Conservation (phyloP, 2,888 invertebrate species). For the Drosophila siamana region DNA sequence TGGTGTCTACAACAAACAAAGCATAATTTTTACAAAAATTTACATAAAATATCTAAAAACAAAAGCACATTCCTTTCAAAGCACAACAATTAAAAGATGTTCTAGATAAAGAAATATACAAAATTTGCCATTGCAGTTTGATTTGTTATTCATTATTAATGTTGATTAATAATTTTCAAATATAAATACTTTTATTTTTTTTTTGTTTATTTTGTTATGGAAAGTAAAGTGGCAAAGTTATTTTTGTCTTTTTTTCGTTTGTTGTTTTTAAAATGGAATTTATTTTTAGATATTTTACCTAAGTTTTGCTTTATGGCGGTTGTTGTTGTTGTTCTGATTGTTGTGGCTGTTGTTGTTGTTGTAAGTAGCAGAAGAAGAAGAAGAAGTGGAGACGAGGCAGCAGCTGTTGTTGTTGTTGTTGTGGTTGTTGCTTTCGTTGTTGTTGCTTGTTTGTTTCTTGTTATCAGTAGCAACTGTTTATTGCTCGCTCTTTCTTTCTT, state of each 20-base stretch:
- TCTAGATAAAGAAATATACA: slow-evolving; percentile 20
- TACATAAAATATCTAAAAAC: slow-evolving; percentile 81
- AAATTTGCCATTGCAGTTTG: slow-evolving; percentile 33
- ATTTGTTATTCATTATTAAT: slow-evolving; percentile 11
- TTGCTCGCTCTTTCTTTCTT: slow-evolving; percentile 13
- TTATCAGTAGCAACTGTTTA: slow-evolving; percentile 45
- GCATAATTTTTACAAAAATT: slow-evolving; percentile 62
- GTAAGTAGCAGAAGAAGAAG: slow-evolving; percentile 22
- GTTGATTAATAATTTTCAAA: slow-evolving; percentile 33
- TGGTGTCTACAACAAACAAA: slow-evolving; percentile 69
- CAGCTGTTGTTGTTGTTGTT: slow-evolving; percentile 39
- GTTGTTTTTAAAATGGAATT: slow-evolving; percentile 69
- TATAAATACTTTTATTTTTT: slow-evolving; percentile 23
- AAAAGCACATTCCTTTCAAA: slow-evolving; percentile 77
- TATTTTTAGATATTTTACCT: slow-evolving; percentile 83
- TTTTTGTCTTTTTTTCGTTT: slow-evolving; percentile 48
- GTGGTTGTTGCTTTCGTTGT: slow-evolving; percentile 47
- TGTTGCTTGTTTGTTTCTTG: slow-evolving; percentile 36
- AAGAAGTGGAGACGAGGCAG: slow-evolving; percentile 35
- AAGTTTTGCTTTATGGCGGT: slow-evolving; percentile 75
- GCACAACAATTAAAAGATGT: slow-evolving; percentile 70
- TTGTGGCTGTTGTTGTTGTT: slow-evolving; percentile 51
- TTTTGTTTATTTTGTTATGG: slow-evolving; percentile 2
- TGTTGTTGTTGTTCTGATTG: slow-evolving; percentile 44
- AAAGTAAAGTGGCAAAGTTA: slow-evolving; percentile 36